These are phyloP conservation scores for Agapornis canus DNA, from an alignment of 2,797 vertebrate species.

Conservation along the genomic window DNA sequence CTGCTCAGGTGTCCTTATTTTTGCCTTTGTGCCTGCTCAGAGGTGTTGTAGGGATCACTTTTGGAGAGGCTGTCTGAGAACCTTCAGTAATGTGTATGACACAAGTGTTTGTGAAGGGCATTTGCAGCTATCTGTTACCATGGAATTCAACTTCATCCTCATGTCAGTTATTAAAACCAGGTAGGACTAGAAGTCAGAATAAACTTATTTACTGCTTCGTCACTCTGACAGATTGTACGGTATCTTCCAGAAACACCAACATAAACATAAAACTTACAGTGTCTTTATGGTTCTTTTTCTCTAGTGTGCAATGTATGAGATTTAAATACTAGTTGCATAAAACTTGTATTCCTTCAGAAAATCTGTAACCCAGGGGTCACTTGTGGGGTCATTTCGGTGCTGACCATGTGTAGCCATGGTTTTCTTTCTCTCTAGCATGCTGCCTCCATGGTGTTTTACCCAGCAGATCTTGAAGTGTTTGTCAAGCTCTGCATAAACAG, in stretches of 20 bases:
- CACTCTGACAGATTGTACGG: background rate
- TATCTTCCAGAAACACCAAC: background rate
- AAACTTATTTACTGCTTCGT: background rate
- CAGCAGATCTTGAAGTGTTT: background rate
- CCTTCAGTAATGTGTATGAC: fast-evolving
- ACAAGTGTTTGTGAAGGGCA: background rate
- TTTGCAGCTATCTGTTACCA: background rate
- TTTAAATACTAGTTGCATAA: background rate
- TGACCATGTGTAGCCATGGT: background rate
- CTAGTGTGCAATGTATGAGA: background rate
- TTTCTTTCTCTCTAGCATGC: background rate
- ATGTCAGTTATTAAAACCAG: background rate
- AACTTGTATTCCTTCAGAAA: background rate
- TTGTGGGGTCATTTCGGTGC: too few relatives aligned
- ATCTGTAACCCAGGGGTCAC: background rate
- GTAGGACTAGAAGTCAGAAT: background rate
- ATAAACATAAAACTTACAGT: background rate
- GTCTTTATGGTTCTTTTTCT: background rate
- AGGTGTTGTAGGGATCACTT: too few relatives aligned
- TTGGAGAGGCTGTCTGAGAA: background rate
- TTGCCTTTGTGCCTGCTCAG: background rate
- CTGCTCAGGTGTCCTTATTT: background rate
- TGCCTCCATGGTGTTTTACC: background rate
- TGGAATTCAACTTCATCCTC: background rate
- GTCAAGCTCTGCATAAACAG: background rate